Evolutionary conservation across 2,113 vertebrate species (phyloP), one percentile per base, ranked within the genome.

Genomic region (Pollimyrus isidori): DNA sequence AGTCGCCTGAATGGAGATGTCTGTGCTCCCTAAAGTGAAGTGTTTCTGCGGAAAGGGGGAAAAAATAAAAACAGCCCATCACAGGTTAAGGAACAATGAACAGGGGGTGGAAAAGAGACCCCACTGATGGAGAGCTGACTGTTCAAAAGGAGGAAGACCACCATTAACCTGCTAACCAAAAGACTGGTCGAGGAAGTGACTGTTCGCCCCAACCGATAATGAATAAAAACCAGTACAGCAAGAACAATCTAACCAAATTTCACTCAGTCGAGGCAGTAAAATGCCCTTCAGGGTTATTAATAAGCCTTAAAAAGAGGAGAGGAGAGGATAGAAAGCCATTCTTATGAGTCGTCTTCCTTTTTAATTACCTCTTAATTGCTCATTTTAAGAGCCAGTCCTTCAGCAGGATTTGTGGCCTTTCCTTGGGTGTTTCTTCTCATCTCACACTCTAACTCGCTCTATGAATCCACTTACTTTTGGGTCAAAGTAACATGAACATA

Each of bases 281-380:
- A 35, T 42, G 35, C 15, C 35, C 19, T 80, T 42, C 42, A 80
- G 17, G 73, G 30, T 80, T 80, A 42, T 80, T 80, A 80, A 80
- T 39, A 19, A 42, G 35, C 73, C 73, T 80, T 80, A 80, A 80
- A 80, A 80, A 80, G 42, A 80, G 35, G 35, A 35, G 35, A 35
- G 19, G 73, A 39, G 0, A 76, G 69, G 30, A 73, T 3, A 11
- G n/a, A 11, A 73, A 4, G 26, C 11, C 30, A 62, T 62, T 62
- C 58, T 62, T 73, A 73, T 30, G 30, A 76, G 73, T 80, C 73
- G 6, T 42, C 35, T 39, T 80, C 73, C 30, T 80, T 42, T 80
- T 42, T 80, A 80, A 80, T 80, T 42, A 80, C 35, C 73, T 80
- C 19, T 80, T 80, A 80, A 80, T 80, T 80, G 73, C 73, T 80